phyloP scores from a whole-genome alignment of 2,888 invertebrate genomes.

The Maniola hyperantus region DNA sequence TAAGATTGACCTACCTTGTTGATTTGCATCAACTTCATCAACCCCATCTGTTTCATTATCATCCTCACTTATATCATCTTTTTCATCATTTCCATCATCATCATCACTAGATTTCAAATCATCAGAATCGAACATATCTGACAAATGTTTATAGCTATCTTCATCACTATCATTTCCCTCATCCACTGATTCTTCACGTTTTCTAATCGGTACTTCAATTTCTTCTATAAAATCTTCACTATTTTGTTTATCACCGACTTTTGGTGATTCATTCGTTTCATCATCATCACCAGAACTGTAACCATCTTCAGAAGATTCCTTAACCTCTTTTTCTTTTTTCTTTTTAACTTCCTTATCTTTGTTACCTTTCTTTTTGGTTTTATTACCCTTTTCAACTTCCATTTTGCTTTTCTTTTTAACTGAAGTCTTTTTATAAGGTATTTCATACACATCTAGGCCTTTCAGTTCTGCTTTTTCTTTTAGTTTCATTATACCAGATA shows the following conservation, averaged over 20 bases:
- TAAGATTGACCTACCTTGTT: conserved; percentile 42
- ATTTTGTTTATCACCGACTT: conserved; percentile 33
- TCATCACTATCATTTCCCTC: conserved; percentile 69
- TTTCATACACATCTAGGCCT: conserved; percentile 68
- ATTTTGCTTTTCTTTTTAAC: conserved; percentile 49
- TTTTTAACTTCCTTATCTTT: conserved; percentile 46
- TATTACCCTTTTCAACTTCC: conserved; percentile 38
- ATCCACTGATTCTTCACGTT: conserved; percentile 56
- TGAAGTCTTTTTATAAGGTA: conserved; percentile 66
- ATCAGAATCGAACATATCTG: conserved; percentile 69
- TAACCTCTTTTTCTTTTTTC: conserved; percentile 46
- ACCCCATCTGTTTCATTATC: conserved; percentile 43
- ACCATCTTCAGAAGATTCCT: conserved; percentile 71
- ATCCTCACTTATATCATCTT: conserved; percentile 38
- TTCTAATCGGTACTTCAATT: conserved; percentile 63
- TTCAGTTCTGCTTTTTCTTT: conserved; percentile 74
- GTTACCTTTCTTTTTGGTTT: conserved; percentile 40
- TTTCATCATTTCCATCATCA: conserved; percentile 42
- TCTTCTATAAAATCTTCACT: conserved; percentile 65
- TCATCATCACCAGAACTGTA: conserved; percentile 61
- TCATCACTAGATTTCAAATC: conserved; percentile 57
- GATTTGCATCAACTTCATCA: conserved; percentile 51
- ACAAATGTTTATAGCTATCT: conserved; percentile 65
- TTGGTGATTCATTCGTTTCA: conserved; percentile 39
- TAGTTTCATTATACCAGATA: conserved; percentile 90